Percentiles rank a stretch among this genome's conserved stretches.
These are phyloP conservation scores for Etia nguti DNA, from an alignment of 2,113 vertebrate species.

Conservation along the genomic window DNA sequence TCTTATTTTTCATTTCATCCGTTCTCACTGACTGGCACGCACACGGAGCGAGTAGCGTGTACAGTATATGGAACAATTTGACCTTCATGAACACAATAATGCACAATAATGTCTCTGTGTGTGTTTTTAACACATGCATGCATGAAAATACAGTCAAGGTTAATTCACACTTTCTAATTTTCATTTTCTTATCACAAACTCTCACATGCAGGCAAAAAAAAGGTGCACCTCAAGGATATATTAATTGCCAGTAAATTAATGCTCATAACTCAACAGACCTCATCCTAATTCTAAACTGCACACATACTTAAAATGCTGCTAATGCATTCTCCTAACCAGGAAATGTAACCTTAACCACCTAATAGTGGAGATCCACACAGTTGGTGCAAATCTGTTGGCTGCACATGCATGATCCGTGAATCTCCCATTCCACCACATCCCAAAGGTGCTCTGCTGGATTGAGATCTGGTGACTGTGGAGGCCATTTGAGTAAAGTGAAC, in stretches of 20 bases:
- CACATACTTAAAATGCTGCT: not conserved
- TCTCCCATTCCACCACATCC: not conserved
- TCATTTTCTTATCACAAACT: not conserved
- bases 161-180: not conserved
- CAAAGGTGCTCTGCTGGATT: not conserved
- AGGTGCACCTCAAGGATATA: not conserved
- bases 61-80: not conserved
- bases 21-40: not conserved
- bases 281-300: not conserved
- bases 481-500: not conserved
- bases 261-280: not conserved
- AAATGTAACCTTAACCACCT: not conserved
- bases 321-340: not conserved
- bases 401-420: not conserved
- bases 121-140: not conserved
- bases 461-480: not conserved
- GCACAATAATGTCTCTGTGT: not conserved
- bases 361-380: not conserved
- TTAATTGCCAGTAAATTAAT: not conserved
- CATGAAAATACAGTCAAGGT: not conserved
- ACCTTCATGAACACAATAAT: not conserved
- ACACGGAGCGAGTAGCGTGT: not conserved
- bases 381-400: not conserved
- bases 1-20: not conserved
- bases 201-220: not conserved